Percentiles rank a stretch among this genome's conserved stretches.
phyloP scores from a whole-genome alignment of 1,140 invertebrate species.

The Zaprionus nigranus region DNA sequence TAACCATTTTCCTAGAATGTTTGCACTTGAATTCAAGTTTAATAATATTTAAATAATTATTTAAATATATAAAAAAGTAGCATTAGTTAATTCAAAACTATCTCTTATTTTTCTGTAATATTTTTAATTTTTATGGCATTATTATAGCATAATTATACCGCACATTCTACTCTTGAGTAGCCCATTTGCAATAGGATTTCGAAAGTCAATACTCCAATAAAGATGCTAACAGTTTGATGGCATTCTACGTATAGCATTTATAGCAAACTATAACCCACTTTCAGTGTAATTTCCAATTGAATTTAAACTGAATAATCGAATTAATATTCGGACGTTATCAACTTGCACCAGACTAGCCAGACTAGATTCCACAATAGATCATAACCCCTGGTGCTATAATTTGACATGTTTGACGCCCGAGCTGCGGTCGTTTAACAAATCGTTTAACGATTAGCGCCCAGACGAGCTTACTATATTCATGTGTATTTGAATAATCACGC shows the following conservation, averaged over 20 bases:
- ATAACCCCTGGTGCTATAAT: conserved; percentile 1
- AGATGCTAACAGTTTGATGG: too few relatives aligned
- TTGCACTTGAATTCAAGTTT: too few relatives aligned
- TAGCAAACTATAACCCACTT: background rate
- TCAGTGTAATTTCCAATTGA: background rate
- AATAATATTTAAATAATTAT: too few relatives aligned
- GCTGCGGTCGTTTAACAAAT: conserved; percentile 19
- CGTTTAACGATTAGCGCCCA: conserved; percentile 20
- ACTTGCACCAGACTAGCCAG: too few relatives aligned
- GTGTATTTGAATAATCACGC: background rate
- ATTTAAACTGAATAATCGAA: background rate
- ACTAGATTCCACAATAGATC: background rate
- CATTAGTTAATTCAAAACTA: background rate
- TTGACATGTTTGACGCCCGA: conserved; percentile 23
- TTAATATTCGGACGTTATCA: background rate
- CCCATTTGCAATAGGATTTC: too few relatives aligned
- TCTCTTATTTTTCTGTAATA: background rate
- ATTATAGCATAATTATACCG: background rate
- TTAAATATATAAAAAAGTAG: too few relatives aligned
- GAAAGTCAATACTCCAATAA: too few relatives aligned
- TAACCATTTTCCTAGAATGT: background rate
- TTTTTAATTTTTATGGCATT: background rate
- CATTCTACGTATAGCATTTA: too few relatives aligned
- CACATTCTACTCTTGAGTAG: too few relatives aligned
- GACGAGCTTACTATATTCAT: background rate